Evolutionary conservation across 2,113 vertebrate species (phyloP).

Genomic region (Cavia aperea): DNA sequence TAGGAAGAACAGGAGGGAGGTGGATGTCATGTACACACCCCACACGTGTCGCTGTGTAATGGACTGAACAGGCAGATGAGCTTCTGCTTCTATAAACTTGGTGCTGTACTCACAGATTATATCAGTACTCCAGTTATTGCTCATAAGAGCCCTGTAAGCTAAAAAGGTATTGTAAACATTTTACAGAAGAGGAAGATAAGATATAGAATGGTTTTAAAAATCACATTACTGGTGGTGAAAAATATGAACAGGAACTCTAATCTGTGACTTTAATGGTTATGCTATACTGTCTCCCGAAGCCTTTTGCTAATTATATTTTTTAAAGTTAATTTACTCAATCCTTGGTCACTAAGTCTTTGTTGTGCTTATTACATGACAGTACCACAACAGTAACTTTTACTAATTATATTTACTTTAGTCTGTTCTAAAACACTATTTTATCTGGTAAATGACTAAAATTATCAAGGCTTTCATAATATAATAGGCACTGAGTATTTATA

Average conservation of each 20-base stretch:
- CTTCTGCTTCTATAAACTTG: neutral
- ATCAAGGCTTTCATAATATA: neutral
- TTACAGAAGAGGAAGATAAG: neutral
- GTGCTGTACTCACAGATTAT: neutral
- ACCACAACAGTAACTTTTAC: slow-evolving; percentile 9
- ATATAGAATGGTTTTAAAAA: neutral
- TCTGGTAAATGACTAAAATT: neutral
- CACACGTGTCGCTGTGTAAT: neutral
- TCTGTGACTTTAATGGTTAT: neutral
- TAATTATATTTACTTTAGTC: neutral
- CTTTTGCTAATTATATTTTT: neutral
- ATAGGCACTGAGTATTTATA: slow-evolving; percentile 23
- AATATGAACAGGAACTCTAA: neutral
- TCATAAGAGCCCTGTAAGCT: neutral
- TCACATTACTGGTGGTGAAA: neutral
- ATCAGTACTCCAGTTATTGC: neutral
- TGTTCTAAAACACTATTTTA: slow-evolving; percentile 24
- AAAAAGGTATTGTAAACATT: neutral
- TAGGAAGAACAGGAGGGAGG: neutral
- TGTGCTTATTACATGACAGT: neutral
- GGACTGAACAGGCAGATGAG: neutral
- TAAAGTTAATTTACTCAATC: neutral
- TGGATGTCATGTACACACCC: neutral
- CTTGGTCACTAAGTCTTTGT: neutral
- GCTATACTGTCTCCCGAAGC: neutral